Evolutionary conservation across 2,888 invertebrate species (phyloP).

Genomic region (Dyspetes luteomarginatus): DNA sequence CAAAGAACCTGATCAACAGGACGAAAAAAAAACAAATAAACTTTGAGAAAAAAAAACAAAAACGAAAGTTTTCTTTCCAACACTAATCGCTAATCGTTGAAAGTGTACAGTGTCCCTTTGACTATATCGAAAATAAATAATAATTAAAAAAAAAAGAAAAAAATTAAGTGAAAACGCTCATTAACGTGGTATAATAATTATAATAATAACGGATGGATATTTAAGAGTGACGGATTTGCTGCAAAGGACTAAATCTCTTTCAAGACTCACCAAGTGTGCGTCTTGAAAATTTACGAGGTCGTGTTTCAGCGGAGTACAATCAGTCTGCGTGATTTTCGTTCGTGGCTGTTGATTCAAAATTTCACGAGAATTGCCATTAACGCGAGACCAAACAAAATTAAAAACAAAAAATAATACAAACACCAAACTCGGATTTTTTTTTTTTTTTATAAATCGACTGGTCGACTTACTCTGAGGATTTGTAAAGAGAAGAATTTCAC

Average conservation of each 20-base stretch:
- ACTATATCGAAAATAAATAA: conserved; percentile 57
- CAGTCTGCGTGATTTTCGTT: conserved; percentile 44
- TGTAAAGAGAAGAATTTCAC: conserved; percentile 3
- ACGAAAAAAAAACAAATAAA: background rate
- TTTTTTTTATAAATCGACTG: conserved; percentile 24
- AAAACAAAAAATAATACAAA: conserved; percentile 12
- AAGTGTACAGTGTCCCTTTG: conserved; percentile 62
- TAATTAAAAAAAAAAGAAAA: conserved; percentile 6
- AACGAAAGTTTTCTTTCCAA: conserved; percentile 39
- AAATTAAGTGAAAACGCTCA: conserved; percentile 55
- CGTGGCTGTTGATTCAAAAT: conserved; percentile 20
- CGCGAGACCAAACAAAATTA: conserved; percentile 52
- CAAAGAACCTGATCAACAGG: conserved; percentile 22
- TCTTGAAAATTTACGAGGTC: conserved; percentile 9
- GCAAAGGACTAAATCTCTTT: conserved; percentile 13
- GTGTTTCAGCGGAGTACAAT: conserved; percentile 61
- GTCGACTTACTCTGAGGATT: background rate
- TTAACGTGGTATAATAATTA: conserved; percentile 56
- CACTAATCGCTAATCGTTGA: conserved; percentile 51
- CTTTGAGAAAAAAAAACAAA: background rate
- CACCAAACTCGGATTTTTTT: too few species aligned
- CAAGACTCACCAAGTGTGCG: conserved; percentile 14
- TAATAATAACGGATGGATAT: conserved; percentile 32
- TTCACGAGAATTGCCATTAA: conserved; percentile 53
- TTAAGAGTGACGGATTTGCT: conserved; percentile 32